Evolutionary conservation across 2,888 invertebrate species (phyloP), one percentile per base, ranked within the genome.

Genomic region (Drosophila engyochracea): DNA sequence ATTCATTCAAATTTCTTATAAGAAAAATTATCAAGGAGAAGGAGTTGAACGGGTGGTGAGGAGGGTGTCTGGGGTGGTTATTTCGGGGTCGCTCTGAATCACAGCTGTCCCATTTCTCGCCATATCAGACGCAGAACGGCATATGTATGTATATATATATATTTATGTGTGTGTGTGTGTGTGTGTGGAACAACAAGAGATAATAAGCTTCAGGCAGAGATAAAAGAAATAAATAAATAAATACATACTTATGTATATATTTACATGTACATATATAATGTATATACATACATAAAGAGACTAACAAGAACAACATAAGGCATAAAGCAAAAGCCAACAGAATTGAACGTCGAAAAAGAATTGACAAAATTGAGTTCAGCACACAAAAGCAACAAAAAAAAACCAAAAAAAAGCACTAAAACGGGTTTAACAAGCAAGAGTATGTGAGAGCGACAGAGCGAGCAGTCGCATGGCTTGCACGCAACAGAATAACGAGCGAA

Each of bases 311-410:
- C 59, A 70, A 71, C 28, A 63, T 57, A 67, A 72, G 61, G 57
- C 25, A 76, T 72, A 72, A 68, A 71, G 71, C 84, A 84, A 84
- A 79, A 68, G 74, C 82, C 58, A 80, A 70, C 77, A 80, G 76
- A 85, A 81, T 74, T 73, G 63, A 74, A 81, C 70, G 74, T 70
- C 60, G 79, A 85, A 83, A 89, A 83, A 83, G 80, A 85, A 85
- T 85, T 79, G 82, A 85, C 87, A 85, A 82, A 85, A 85, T 83
- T 82, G 85, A 85, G 88, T 83, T 85, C 85, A 85, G 59, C 31
- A 57, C 63, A 69, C 25, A 66, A 35, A 49, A 64, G 60, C 37
- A 28, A 52, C 33, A 35, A 35, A 35, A 59, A 28, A 25, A 4
- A 33, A 19, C 41, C 4, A 44, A 30, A 47, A n/a, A 57, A 55